Evolutionary conservation across 2,888 invertebrate species (phyloP).

Genomic region (Endotricha flammealis): DNA sequence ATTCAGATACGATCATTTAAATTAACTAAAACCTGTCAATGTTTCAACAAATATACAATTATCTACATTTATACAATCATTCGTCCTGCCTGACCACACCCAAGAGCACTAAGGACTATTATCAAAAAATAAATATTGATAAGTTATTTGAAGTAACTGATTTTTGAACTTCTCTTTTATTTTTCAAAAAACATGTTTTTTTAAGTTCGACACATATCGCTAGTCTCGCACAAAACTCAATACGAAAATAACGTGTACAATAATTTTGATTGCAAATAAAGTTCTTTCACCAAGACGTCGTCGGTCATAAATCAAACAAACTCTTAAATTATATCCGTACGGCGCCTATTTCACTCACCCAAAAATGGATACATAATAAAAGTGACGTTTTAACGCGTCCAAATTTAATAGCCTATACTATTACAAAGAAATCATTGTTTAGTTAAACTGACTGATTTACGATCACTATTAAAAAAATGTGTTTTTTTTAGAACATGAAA

Average conservation of each 20-base stretch:
- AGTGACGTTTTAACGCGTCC: slow-evolving; percentile 56
- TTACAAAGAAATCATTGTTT: slow-evolving; percentile 76
- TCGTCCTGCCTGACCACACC: too few relatives aligned
- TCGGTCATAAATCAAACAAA: slow-evolving; percentile 65
- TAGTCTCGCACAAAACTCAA: not conserved
- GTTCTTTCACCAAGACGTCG: slow-evolving; percentile 39
- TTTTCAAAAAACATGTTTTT: too few relatives aligned
- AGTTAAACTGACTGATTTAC: slow-evolving; percentile 67
- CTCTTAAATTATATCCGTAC: slow-evolving; percentile 55
- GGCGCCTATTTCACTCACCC: slow-evolving; percentile 43
- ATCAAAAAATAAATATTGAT: too few relatives aligned
- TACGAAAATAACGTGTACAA: not conserved
- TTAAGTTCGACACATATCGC: too few relatives aligned
- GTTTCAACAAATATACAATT: not conserved
- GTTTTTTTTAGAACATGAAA: slow-evolving; percentile 14
- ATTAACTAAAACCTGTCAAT: slow-evolving; percentile 5
- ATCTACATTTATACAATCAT: too few relatives aligned
- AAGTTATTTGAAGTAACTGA: too few relatives aligned
- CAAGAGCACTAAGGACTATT: too few relatives aligned
- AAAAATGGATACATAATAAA: slow-evolving; percentile 33
- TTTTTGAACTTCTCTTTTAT: too few relatives aligned
- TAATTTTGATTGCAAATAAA: slow-evolving; percentile 18
- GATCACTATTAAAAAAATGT: slow-evolving; percentile 32
- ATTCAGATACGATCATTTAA: slow-evolving; percentile 8
- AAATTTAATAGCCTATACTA: slow-evolving; percentile 70